phyloP scores from a whole-genome alignment of 2,113 vertebrate species.

The Paradisaea rubra region DNA sequence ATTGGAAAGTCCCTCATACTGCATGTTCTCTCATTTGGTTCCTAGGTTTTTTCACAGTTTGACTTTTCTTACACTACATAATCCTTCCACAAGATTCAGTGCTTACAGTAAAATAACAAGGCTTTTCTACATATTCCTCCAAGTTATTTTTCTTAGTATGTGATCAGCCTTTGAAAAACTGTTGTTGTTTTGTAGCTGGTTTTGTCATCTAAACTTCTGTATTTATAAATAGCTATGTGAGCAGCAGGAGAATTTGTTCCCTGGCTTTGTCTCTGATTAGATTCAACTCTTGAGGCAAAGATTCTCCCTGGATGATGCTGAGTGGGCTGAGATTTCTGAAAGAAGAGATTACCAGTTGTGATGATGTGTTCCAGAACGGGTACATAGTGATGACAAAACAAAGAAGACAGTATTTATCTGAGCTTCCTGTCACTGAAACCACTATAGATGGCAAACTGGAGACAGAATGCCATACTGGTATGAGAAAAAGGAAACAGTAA shows the following conservation, averaged over 20 bases:
- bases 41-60: background rate
- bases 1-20: background rate
- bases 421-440: background rate
- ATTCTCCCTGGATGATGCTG: background rate
- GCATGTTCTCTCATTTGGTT: background rate
- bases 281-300: background rate
- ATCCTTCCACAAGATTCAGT: background rate
- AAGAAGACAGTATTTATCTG: background rate
- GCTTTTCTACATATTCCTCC: background rate
- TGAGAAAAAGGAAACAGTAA: background rate
- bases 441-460: background rate
- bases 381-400: background rate
- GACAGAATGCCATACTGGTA: background rate
- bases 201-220: background rate
- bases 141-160: background rate
- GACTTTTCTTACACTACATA: background rate
- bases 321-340: background rate
- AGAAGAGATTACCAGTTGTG: background rate
- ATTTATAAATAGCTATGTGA: constrained; percentile 15
- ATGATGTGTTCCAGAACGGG: background rate
- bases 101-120: background rate
- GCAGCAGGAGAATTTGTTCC: constrained; percentile 22
- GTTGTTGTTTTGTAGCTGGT: background rate
- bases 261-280: constrained; percentile 7
- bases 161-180: background rate